phyloP scores from a whole-genome alignment of 2,113 vertebrate species.

The Phocoena phocoena region DNA sequence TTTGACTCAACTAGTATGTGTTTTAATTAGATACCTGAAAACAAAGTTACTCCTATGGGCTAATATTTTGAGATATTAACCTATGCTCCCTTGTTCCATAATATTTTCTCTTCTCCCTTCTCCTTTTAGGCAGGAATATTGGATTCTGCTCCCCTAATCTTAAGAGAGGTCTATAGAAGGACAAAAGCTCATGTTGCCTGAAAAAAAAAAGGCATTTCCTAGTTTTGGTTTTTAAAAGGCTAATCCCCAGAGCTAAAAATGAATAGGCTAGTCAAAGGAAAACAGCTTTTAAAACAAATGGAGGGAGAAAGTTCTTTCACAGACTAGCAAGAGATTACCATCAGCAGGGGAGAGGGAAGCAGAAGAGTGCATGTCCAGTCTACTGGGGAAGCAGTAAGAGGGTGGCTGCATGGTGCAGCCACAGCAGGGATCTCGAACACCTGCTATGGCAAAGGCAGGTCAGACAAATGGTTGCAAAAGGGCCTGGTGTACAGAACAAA shows the following conservation, averaged over 20 bases:
- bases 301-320: not conserved
- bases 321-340: not conserved
- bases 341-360: not conserved
- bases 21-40: not conserved
- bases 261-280: not conserved
- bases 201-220: not conserved
- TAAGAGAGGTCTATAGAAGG: not conserved
- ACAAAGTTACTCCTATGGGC: not conserved
- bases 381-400: not conserved
- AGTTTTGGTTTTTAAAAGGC: not conserved
- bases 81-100: not conserved
- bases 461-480: not conserved
- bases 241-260: not conserved
- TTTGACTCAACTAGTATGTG: not conserved
- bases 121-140: not conserved
- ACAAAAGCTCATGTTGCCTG: not conserved
- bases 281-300: not conserved
- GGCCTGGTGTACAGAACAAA: not conserved
- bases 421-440: not conserved
- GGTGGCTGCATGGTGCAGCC: rapidly evolving
- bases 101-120: not conserved
- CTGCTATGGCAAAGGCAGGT: not conserved
- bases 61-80: not conserved
- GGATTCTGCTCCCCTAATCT: not conserved
- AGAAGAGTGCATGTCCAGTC: not conserved